Base-by-base conservation (phyloP, 2,113 vertebrate species). In the Peromyscus californicus region DNA sequence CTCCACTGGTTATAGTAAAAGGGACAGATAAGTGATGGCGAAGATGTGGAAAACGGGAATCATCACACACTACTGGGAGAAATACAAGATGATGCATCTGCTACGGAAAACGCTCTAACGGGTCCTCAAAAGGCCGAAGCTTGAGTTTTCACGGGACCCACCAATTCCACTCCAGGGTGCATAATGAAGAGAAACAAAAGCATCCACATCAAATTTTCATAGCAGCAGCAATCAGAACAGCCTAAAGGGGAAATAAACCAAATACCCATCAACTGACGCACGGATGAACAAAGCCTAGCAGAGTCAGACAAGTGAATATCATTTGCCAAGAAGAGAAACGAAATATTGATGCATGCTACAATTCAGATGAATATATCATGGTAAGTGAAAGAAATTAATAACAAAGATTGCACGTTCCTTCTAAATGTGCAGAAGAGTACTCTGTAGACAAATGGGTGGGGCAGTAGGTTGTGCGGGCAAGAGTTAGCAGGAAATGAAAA, bases 391-490 rank as follows among this genome's bases (percentile, higher is more conserved):
- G 26, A 74, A 51, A 36, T 36, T 48, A 22, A 42, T 29, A 59
- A 39, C 63, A 91, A 67, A 76, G 84, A 17, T 9, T 0, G 26
- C 31, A 75, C 5, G 2, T 21, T n/a, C 59, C 61, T n/a, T 45
- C 74, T 7, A 67, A 74, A 83, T 45, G 42, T 24, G 54, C 75
- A 87, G 57, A 51, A 26, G 42, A 69, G 57, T 31, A 19, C 89
- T 87, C 72, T 17, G 11, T 0, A 54, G 36, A 89, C 39, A 48
- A 96, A 82, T n/a, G 4, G 59, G 26, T 63, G 21, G 74, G 74
- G 29, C 4, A 7, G 29, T 1, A 3, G 42, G 26, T 0, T 7
- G 4, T 4, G 3, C n/a, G 21, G 48, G 48, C n/a, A 61, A 5
- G 3, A 1, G 1, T 2, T 36, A 5, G 63, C n/a, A 22, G 29